phyloP scores from a whole-genome alignment of 1,140 invertebrate genomes.

The Bombus pyrosoma region DNA sequence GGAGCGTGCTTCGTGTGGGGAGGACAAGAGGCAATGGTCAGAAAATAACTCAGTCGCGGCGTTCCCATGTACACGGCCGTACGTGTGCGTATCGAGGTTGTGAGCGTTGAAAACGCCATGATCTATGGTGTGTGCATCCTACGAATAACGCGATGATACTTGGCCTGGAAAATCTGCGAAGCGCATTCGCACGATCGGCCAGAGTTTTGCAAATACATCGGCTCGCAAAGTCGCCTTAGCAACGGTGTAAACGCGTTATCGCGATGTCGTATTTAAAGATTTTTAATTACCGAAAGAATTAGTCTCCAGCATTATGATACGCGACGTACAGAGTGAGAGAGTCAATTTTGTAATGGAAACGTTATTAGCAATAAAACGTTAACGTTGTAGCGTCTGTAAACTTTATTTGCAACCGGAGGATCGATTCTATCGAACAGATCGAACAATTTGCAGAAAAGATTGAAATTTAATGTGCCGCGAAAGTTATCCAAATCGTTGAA shows the following conservation, averaged over 20 bases:
- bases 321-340: accelerated
- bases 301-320: not conserved
- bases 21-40: conserved; percentile 62
- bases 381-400: not conserved
- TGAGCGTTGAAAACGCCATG: conserved; percentile 62
- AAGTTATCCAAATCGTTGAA: too few species aligned
- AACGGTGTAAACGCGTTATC: conserved; percentile 31
- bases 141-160: conserved; percentile 58
- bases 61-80: conserved; percentile 57
- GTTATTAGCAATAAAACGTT: conserved; percentile 46
- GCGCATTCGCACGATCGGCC: conserved; percentile 41
- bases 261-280: not conserved
- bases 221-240: conserved; percentile 7
- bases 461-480: conserved; percentile 38
- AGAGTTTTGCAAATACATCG: not conserved
- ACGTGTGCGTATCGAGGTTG: conserved; percentile 1
- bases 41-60: conserved; percentile 68
- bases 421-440: conserved; percentile 42
- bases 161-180: conserved; percentile 60
- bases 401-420: conserved; percentile 2
- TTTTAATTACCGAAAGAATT: not conserved
- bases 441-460: conserved; percentile 2
- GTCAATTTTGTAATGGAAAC: conserved; percentile 8
- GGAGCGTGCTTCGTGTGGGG: conserved; percentile 3
- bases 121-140: conserved; percentile 61